Conservation (phyloP, 2,888 invertebrate species). For the Drosophila longiperda region DNA sequence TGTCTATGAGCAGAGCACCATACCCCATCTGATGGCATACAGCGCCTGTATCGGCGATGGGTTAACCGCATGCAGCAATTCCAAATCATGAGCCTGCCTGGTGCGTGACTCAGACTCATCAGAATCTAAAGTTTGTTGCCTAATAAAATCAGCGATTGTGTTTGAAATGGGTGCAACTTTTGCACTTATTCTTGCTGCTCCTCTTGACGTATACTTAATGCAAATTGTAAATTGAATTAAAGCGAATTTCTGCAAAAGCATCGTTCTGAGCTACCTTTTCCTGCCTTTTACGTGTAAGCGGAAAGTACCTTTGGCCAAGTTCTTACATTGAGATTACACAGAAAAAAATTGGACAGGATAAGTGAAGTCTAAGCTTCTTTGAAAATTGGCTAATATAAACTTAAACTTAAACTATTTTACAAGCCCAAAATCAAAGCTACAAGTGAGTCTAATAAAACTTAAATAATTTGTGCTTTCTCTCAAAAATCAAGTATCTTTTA, state of each 20-base stretch:
- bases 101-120: constrained; percentile 50
- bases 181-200: constrained; percentile 5
- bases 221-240: constrained; percentile 76
- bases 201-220: constrained; percentile 36
- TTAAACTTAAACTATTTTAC: background rate
- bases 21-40: constrained; percentile 91
- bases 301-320: constrained; percentile 14
- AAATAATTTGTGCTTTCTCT: background rate
- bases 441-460: background rate
- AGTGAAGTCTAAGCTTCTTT: no score
- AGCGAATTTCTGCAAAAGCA: constrained; percentile 48
- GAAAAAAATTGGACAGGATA: background rate
- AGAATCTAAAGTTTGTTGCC: constrained; percentile 67
- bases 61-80: constrained; percentile 74
- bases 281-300: constrained; percentile 38
- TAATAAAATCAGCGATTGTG: constrained; percentile 65
- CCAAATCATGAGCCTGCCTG: constrained; percentile 18
- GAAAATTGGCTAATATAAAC: no score
- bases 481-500: background rate
- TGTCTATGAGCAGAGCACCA: constrained; percentile 91
- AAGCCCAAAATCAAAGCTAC: background rate
- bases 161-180: constrained; percentile 4
- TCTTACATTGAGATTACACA: constrained; percentile 15
- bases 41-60: constrained; percentile 90
- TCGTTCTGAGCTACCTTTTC: constrained; percentile 42